phyloP scores from a whole-genome alignment of 2,113 vertebrate genomes.

The Atrichornis clamosus region DNA sequence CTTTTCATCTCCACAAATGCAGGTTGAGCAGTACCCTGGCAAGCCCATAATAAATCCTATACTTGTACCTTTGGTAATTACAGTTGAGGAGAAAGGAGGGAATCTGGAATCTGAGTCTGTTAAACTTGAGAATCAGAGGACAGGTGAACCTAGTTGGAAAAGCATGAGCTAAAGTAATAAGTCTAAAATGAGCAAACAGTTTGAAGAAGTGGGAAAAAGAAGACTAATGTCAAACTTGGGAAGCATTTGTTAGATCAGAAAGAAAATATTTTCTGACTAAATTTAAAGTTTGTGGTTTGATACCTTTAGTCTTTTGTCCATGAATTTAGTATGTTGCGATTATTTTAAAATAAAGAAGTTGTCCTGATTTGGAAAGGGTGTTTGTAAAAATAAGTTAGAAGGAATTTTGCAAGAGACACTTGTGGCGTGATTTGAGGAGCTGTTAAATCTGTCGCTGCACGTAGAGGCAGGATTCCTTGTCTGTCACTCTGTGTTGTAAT shows the following conservation, averaged over 20 bases:
- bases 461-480: background rate
- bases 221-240: background rate
- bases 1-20: background rate
- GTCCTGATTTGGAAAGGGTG: background rate
- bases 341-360: background rate
- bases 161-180: background rate
- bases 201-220: background rate
- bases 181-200: background rate
- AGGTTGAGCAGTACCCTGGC: background rate
- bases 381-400: background rate
- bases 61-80: background rate
- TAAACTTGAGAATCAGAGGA: background rate
- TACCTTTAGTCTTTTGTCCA: background rate
- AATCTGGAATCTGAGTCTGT: background rate
- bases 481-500: background rate
- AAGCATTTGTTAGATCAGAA: background rate
- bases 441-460: background rate
- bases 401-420: background rate
- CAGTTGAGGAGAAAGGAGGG: background rate
- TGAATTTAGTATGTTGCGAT: background rate
- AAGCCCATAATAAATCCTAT: background rate
- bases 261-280: background rate
- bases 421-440: background rate
- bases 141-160: background rate
- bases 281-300: background rate